Evolutionary conservation across 2,113 vertebrate species (phyloP).

Genomic region (Chaenocephalus aceratus): DNA sequence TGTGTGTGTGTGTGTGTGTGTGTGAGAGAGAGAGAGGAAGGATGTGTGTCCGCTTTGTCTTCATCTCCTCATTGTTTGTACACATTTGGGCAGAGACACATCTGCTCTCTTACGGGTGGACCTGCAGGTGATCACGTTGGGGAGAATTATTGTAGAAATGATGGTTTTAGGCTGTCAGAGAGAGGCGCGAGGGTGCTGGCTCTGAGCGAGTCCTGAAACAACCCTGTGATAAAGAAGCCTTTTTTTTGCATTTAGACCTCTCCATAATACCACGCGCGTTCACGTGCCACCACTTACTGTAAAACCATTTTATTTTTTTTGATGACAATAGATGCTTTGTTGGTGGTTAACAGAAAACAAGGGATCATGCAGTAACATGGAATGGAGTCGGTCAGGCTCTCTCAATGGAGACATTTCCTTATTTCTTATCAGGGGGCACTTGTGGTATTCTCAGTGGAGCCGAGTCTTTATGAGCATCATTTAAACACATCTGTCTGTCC

Average conservation of each 20-base stretch:
- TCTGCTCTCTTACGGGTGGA: conserved; percentile 16
- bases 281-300: conserved; percentile 31
- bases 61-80: conserved; percentile 83
- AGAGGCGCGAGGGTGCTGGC: conserved; percentile 26
- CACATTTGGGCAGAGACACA: conserved; percentile 68
- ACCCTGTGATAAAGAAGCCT: conserved; percentile 46
- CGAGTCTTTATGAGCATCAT: conserved; percentile 31
- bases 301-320: conserved; percentile 3
- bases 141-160: conserved; percentile 26
- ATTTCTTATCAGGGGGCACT: conserved; percentile 37
- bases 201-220: conserved; percentile 50
- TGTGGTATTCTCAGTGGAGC: conserved; percentile 38
- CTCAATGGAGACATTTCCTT: conserved; percentile 25
- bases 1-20: no score
- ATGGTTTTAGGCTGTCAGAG: conserved; percentile 12
- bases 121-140: conserved; percentile 44
- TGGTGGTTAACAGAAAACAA: conserved; percentile 7
- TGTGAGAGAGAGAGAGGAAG: neutral
- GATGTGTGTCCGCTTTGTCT: conserved; percentile 82
- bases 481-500: conserved; percentile 14
- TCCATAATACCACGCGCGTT: conserved; percentile 34
- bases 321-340: conserved; percentile 11
- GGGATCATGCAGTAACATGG: neutral
- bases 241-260: conserved; percentile 38
- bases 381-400: conserved; percentile 25